Percentiles rank a stretch among this genome's conserved stretches.
phyloP scores from a whole-genome alignment of 2,888 invertebrate genomes.

The Cerastoderma edule region DNA sequence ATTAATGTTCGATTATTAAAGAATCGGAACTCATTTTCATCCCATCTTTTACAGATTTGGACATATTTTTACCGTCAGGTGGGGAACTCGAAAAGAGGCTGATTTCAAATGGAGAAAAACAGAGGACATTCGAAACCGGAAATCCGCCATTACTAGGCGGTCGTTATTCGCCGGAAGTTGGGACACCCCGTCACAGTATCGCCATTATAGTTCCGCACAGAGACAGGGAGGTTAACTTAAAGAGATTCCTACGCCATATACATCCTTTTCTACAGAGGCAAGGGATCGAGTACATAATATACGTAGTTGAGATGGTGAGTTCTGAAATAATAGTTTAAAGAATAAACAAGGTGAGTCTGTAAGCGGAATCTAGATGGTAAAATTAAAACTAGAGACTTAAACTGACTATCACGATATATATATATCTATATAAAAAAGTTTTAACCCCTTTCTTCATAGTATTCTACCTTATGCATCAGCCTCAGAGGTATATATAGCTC shows the following conservation, averaged over 20 bases:
- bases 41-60: slow-evolving; percentile 7
- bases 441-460: too few species aligned
- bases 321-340: too few species aligned
- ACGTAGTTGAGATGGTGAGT: slow-evolving; percentile 14
- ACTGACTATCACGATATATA: too few species aligned
- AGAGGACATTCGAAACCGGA: slow-evolving; percentile 3
- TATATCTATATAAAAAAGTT: too few species aligned
- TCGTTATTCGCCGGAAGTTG: not conserved
- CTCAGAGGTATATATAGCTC: too few species aligned
- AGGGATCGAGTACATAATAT: slow-evolving; percentile 4
- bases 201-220: slow-evolving; percentile 7
- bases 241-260: slow-evolving; percentile 1
- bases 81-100: slow-evolving; percentile 7
- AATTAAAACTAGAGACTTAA: too few species aligned
- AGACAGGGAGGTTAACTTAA: not conserved
- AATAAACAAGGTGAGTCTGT: too few species aligned
- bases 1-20: too few species aligned
- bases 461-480: too few species aligned
- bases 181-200: not conserved
- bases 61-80: not conserved
- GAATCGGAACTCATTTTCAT: too few species aligned
- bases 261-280: slow-evolving; percentile 14
- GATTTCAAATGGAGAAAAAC: not conserved
- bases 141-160: slow-evolving; percentile 7
- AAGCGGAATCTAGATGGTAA: too few species aligned